Evolutionary conservation across 2,888 invertebrate species (phyloP).

Genomic region (Chrysodeixis includens): DNA sequence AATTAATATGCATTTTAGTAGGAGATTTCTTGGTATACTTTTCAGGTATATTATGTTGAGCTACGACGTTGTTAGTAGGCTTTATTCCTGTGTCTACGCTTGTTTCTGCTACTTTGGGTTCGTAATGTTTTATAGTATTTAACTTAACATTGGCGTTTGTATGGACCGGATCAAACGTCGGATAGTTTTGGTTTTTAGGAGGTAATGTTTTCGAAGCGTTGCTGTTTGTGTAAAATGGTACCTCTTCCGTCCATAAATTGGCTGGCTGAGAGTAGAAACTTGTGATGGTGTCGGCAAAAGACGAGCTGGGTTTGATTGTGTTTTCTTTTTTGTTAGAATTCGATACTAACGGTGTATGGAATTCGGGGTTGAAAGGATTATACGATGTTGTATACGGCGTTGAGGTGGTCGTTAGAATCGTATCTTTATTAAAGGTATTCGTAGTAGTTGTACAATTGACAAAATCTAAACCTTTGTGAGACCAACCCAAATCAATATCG

Average conservation of each 20-base stretch:
- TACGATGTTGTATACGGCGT: conserved; percentile 79
- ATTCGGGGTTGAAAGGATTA: conserved; percentile 85
- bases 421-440: conserved; percentile 80
- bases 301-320: conserved; percentile 73
- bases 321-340: conserved; percentile 78
- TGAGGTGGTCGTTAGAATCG: conserved; percentile 75
- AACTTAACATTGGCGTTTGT: conserved; percentile 68
- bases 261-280: conserved; percentile 83
- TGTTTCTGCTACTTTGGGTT: conserved; percentile 69
- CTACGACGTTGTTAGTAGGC: conserved; percentile 64
- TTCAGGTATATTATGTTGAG: conserved; percentile 74
- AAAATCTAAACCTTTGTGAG: conserved; percentile 85
- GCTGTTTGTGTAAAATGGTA: conserved; percentile 80
- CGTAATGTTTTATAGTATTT: conserved; percentile 73
- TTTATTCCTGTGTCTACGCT: conserved; percentile 68
- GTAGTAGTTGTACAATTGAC: conserved; percentile 79
- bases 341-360: conserved; percentile 81
- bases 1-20: conserved; percentile 86
- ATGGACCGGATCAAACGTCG: conserved; percentile 70
- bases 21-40: conserved; percentile 85
- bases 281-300: conserved; percentile 81
- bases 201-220: conserved; percentile 73
- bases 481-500: conserved; percentile 86
- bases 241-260: conserved; percentile 83
- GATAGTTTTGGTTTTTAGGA: conserved; percentile 78